phyloP scores from a whole-genome alignment of 2,797 vertebrate species.

The Pantherophis alleghaniensis region DNA sequence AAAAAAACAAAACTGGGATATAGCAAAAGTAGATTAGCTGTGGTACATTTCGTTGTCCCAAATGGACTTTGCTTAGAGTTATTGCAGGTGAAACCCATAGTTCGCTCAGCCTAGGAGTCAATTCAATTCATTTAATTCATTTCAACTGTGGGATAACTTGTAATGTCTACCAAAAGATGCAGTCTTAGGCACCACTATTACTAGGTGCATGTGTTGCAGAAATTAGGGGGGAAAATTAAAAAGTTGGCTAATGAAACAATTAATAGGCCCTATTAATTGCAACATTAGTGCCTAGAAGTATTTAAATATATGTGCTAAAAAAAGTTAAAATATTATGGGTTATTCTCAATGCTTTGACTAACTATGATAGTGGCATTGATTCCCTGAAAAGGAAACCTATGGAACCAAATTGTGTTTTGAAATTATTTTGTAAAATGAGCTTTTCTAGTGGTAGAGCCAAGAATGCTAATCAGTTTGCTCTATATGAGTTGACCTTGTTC shows the following conservation, averaged over 20 bases:
- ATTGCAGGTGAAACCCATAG: constrained; percentile 14
- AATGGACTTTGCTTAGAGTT: constrained; percentile 15
- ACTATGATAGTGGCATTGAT: background rate
- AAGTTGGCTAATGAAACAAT: background rate
- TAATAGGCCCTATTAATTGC: background rate
- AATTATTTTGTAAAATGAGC: background rate
- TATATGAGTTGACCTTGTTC: background rate
- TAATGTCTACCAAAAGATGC: background rate
- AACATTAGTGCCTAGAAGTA: background rate
- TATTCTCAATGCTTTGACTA: background rate
- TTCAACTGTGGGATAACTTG: background rate
- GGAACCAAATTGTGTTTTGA: background rate
- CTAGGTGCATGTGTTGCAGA: background rate
- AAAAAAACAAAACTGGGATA: background rate
- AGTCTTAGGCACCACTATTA: background rate
- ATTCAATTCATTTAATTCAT: background rate
- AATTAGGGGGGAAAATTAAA: background rate
- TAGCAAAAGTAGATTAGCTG: background rate
- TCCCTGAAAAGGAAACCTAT: background rate
- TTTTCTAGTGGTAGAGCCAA: background rate
- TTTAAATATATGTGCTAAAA: background rate
- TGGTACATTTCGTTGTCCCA: background rate
- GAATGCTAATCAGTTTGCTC: background rate
- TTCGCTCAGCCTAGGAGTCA: background rate
- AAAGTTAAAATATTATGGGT: background rate